These are phyloP conservation scores for Xiphophorus hellerii DNA, from an alignment of 2,113 vertebrate genomes.

Conservation along the genomic window DNA sequence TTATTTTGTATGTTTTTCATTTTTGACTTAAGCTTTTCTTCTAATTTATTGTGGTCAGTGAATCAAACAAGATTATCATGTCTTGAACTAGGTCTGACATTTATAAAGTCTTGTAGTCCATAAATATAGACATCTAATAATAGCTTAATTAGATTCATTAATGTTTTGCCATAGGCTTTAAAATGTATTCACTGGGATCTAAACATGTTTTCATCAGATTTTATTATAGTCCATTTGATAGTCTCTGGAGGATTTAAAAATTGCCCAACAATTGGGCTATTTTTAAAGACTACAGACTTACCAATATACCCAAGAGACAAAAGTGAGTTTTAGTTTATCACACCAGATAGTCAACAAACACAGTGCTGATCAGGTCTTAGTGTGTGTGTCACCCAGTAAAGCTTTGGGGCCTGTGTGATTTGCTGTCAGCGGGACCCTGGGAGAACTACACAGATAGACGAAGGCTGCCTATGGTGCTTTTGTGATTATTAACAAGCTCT, in stretches of 20 bases:
- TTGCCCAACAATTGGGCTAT: background rate
- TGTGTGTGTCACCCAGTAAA: conserved; percentile 12
- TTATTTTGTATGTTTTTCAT: background rate
- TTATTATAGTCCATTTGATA: background rate
- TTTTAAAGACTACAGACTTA: background rate
- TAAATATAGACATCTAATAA: background rate
- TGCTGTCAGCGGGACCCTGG: background rate
- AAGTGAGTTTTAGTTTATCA: background rate
- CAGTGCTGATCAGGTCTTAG: conserved; percentile 5
- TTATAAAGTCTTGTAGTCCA: background rate
- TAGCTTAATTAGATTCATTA: background rate
- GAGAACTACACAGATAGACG: conserved; percentile 3
- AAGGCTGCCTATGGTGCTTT: conserved; percentile 3
- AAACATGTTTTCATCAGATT: background rate
- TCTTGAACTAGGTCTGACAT: background rate
- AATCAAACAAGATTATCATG: background rate
- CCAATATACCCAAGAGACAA: background rate
- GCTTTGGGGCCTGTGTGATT: background rate
- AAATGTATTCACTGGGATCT: background rate
- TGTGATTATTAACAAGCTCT: background rate
- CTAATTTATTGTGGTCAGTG: background rate
- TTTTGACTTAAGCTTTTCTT: background rate
- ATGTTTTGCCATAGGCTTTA: background rate
- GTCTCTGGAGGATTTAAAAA: background rate
- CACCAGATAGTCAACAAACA: background rate